These are phyloP conservation scores for Porphyrio hochstetteri DNA, from an alignment of 2,113 vertebrate genomes.

Conservation along the genomic window DNA sequence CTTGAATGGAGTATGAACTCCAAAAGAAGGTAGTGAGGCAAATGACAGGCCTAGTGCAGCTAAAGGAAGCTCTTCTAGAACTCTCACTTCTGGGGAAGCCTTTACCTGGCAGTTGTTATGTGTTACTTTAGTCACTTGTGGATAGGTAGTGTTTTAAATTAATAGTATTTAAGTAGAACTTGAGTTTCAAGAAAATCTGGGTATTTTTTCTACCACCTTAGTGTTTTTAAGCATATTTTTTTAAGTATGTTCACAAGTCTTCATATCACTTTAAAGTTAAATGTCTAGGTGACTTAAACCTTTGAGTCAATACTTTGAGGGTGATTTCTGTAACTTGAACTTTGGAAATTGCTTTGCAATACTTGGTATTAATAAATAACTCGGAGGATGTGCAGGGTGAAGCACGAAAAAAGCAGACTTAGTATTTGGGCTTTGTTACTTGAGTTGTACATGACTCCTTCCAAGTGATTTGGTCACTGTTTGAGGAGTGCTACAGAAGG, in stretches of 20 bases:
- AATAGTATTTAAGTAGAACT: background rate
- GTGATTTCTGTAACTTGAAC: background rate
- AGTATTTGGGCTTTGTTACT: background rate
- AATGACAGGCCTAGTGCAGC: background rate
- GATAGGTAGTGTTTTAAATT: background rate
- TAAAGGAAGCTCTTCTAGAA: background rate
- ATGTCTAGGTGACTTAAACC: background rate
- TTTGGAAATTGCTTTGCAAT: background rate
- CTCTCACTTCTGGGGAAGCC: background rate
- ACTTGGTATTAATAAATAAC: background rate
- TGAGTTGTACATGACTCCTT: background rate
- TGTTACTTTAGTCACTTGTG: background rate
- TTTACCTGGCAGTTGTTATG: background rate
- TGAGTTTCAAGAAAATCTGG: too few relatives aligned
- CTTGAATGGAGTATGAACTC: background rate
- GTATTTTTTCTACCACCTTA: background rate
- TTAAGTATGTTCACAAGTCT: background rate
- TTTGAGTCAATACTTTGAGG: background rate
- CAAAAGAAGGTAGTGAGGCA: background rate
- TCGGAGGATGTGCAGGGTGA: background rate
- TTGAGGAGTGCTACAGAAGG: background rate
- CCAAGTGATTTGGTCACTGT: background rate
- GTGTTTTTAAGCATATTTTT: background rate
- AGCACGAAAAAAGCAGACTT: background rate
- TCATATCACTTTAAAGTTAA: background rate